Base-by-base conservation (phyloP, 2,888 invertebrate species). In the Plutella xylostella region DNA sequence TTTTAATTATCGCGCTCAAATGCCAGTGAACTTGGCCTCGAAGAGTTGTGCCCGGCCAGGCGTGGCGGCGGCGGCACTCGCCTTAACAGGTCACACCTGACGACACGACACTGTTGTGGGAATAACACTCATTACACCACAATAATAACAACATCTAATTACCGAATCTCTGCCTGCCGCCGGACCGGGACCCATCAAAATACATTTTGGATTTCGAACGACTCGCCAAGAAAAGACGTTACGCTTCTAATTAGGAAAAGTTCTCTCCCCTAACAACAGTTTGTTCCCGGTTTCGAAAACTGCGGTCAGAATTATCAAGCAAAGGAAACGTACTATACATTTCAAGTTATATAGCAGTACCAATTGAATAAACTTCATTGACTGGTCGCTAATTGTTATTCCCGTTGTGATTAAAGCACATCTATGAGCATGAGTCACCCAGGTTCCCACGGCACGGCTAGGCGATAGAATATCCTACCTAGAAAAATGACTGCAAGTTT, bases 21-120 rank as follows among this genome's bases (percentile, higher is more conserved):
- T 83, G 83, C 82, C 82, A 82, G 76, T 83, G 82, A 83, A 82
- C 82, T 80, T 83, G 82, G 82, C 75, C 78, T 76, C 70, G 71
- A 60, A 65, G 61, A 15, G 17, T 34, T 28, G 28, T 19, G 31
- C 14, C 4, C 34, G 35, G 58, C 59, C 71, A 65, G 62, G 57
- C 62, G 63, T 73, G 66, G 68, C 70, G 61, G 61, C 58, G 59
- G 55, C 43, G 63, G 66, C 68, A 66, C 66, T 68, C 66, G 66
- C 64, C 63, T 65, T 65, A 68, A 65, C 76, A 71, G 80, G 80
- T 79, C 78, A 69, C 68, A 75, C 70, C 69, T 72, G 68, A 72
- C 72, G 73, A 71, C 74, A 45, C 19, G 20, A 31, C 35, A 38
- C 37, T 35, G 15, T 28, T 42, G 41, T 45, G 42, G 42, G 46